Evolutionary conservation across 2,113 vertebrate genomes (phyloP), one percentile per base, ranked within the genome.

Genomic region (Cephalopterus ornatus): DNA sequence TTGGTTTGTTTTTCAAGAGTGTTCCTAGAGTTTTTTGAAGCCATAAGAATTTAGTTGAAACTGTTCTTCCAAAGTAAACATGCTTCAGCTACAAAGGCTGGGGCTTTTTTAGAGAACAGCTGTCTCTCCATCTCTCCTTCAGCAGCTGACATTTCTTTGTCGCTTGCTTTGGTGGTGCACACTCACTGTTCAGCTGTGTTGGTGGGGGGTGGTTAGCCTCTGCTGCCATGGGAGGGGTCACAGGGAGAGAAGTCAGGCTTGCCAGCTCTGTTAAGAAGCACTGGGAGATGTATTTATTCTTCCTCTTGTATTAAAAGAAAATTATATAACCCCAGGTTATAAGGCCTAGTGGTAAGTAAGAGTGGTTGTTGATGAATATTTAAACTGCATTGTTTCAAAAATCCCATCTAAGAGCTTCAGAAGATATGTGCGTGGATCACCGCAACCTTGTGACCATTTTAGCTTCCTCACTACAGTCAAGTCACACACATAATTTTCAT

Each of bases 141-240:
- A 86, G 71, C 46, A 53, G 8, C n/a, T 77, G 37, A 18, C 18
- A 39, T 76, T 79, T 78, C 62, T 49, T 33, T 61, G 33, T 50
- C 27, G 50, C 5, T 17, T 26, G 0, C 70, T 85, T n/a, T 1
- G 4, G 15, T 30, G 28, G 20, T 44, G 56, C 2, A 1, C 33
- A 12, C 59, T 65, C 12, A 13, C 4, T 44, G 53, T 42, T 70
- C 23, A 22, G 63, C 50, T 62, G 32, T 86, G 2, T 50, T 47
- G 21, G 1, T 35, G n/a, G 6, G 5, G 7, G 10, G 12, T 62
- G 27, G 12, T 78, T 67, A 12, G 24, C n/a, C 26, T 72, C 52
- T 0, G 1, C 44, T 92, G 63, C 28, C 24, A 0, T 19, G 8
- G 62, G n/a, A 41, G 61, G 39, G 8, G 6, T 27, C 26, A 20